Evolutionary conservation across 2,113 vertebrate species (phyloP), one percentile per base, ranked within the genome.

Genomic region (Oreamnos americanus): DNA sequence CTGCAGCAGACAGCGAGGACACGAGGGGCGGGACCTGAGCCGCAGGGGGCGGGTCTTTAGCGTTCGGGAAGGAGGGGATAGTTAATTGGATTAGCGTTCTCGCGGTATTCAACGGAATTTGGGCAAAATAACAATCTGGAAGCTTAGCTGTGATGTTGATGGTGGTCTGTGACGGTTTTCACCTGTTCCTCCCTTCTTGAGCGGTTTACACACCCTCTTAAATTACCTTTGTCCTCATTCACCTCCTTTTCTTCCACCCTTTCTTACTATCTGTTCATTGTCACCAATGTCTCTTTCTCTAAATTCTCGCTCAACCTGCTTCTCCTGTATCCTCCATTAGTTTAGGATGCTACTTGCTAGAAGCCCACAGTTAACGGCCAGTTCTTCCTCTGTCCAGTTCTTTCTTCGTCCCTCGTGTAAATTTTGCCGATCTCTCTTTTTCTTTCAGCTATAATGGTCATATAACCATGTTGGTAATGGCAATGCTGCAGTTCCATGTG

Each of bases 141-240:
- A 3, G 11, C 2, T 7, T 0, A 2, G 2, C 1, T 2, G 19
- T 15, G 30, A 9, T 7, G 0, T 0, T 2, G 25, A 0, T 0
- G 5, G 11, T 6, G 1, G 13, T 0, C 0, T 0, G 0, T 0
- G 19, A 1, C 0, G 4, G 2, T 45, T 0, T 0, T 6, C 1
- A 0, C 4, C 0, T 2, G 13, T 7, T 1, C 21, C 2, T 58
- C 2, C 7, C 0, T 9, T 74, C 30, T 1, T 15, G 26, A 43
- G 2, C 0, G 1, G 8, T 53, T 39, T 43, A 3, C 19, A 12
- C 17, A 14, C 5, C 6, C 1, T 3, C 3, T 21, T 25, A 49
- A 47, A 58, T n/a, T 26, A 19, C 17, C 16, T 43, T 2, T 3
- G 53, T 25, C 9, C 58, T 30, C 47, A 4, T 57, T 11, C 7